Conservation (phyloP, 2,113 vertebrate genomes). For the Taxidea taxus region DNA sequence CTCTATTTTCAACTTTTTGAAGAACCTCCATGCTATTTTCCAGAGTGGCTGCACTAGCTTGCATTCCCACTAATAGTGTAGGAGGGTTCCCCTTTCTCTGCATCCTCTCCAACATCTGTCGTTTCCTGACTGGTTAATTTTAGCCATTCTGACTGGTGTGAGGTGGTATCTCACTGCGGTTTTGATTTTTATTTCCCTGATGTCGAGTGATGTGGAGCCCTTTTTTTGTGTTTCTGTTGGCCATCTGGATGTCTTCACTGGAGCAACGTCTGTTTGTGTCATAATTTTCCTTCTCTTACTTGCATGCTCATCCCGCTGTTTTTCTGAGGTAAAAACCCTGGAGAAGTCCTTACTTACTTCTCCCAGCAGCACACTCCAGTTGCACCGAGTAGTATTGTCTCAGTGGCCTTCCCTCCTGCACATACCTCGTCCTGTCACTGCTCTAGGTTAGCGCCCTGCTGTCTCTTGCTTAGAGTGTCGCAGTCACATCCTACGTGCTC, state of each 20-base stretch:
- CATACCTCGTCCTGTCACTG: neutral
- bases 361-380: neutral
- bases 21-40: neutral
- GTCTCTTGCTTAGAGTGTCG: neutral
- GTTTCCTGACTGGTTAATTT: neutral
- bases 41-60: neutral
- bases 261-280: neutral
- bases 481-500: neutral
- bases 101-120: neutral
- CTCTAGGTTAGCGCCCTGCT: neutral
- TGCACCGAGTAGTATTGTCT: neutral
- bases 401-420: neutral
- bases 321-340: neutral
- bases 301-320: neutral
- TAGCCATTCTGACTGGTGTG: neutral
- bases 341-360: neutral
- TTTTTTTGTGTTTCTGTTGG: neutral
- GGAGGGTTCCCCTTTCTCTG: neutral
- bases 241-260: neutral
- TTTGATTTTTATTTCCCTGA: neutral
- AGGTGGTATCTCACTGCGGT: neutral
- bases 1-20: neutral
- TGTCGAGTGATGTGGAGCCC: neutral
- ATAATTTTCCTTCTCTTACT: neutral
- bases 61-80: neutral